A percentile compares a stretch with the other conserved stretches of the same genome.
phyloP scores from a whole-genome alignment of 2,888 invertebrate genomes.

The Eupithecia subumbrata region DNA sequence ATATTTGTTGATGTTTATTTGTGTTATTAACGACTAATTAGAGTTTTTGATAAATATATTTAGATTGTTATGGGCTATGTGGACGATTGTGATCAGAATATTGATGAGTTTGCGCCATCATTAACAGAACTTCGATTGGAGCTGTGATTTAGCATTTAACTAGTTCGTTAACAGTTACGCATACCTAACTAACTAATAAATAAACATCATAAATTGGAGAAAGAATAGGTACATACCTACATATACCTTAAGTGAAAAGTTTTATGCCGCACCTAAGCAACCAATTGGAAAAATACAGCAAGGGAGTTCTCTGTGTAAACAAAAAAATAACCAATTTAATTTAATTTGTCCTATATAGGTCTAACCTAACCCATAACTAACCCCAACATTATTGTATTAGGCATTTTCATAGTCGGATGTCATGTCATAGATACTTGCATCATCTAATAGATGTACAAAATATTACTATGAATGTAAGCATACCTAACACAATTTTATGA shows the following conservation, averaged over 20 bases:
- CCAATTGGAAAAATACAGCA: neutral
- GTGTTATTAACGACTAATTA: constrained; percentile 24
- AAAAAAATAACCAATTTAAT: neutral
- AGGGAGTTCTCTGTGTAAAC: neutral
- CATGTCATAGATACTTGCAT: neutral
- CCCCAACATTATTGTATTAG: neutral
- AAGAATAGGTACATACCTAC: neutral
- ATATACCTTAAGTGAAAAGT: neutral
- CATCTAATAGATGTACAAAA: neutral
- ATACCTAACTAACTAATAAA: constrained; percentile 7
- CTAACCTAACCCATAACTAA: neutral
- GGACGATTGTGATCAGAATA: constrained; percentile 47
- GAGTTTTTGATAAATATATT: constrained; percentile 27
- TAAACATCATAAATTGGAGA: constrained; percentile 4
- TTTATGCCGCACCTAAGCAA: neutral
- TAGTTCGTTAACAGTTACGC: constrained; percentile 23
- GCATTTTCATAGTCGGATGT: neutral
- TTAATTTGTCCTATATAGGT: neutral
- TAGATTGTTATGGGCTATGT: constrained; percentile 43
- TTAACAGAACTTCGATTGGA: constrained; percentile 46
- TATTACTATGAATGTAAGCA: neutral
- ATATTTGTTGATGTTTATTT: constrained; percentile 17
- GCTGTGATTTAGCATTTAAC: constrained; percentile 47
- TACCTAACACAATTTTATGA: neutral
- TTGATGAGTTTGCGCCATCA: constrained; percentile 48